Base-by-base conservation (phyloP, 92 coral and sea anemone genomes). In the Zoanthus gigantus region DNA sequence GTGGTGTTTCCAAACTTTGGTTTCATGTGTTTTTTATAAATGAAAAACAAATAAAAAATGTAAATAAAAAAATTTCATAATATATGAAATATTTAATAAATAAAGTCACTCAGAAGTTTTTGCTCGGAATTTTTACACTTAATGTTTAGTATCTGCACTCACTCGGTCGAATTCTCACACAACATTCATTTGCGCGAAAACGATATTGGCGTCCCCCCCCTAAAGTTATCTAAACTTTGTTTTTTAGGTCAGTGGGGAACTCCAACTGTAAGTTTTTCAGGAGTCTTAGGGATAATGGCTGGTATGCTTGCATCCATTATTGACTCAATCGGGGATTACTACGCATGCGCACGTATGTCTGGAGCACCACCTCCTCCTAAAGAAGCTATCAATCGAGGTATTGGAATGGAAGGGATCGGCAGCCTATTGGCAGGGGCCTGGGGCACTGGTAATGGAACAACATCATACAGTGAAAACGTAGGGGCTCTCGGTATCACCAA, bases 281-380 rank as follows among this genome's bases (percentile, higher is more conserved):
- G 91, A 5, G 96, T 93, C 18, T 86, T 93, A 46, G 94, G 96
- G 65, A 93, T 93, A 93, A 32, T 91, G 32, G 87, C 96, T 7
- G 96, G 96, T 1, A 89, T 93, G 54, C 82, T 93, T 65, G 96
- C 93, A 53, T 92, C 94, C 14, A 74, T 94, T 16, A 89, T 92
- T 2, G 96, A 94, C 74, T 94, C 96, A 0, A 87, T 94, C 23
- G 96, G 96, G 57, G 96, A 94, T 74, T 94, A 94, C 83, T 88
- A 92, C 91, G 96, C 96, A 67, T 94, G 96, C 86, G 96, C 96
- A 46, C 91, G 93, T 83, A 79, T 94, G 79, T 87, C 89, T 16
- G 96, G 96, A 34, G 93, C 96, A 16, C 93, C 94, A 12, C 96
- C 96, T 52, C 96, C 96, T 79, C 96, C 96, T 14, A 86, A 81